A percentile compares a stretch with the other conserved stretches of the same genome.
phyloP scores from a whole-genome alignment of 2,113 vertebrate genomes.

The Miniopterus natalensis region DNA sequence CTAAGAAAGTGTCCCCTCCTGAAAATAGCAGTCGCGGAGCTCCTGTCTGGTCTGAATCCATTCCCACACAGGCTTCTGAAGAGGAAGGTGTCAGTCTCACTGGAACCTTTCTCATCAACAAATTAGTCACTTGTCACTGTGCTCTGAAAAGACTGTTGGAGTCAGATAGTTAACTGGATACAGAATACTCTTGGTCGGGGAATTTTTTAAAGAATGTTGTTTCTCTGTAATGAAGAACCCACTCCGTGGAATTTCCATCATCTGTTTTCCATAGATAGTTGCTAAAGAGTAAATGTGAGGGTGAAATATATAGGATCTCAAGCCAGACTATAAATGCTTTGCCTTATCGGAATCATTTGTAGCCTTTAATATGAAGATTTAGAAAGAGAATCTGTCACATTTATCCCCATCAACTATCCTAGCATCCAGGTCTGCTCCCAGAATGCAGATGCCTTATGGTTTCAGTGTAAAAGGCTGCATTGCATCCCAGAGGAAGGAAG shows the following conservation, averaged over 20 bases:
- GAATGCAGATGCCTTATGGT: background rate
- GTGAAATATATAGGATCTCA: background rate
- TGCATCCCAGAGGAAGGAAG: background rate
- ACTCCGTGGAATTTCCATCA: background rate
- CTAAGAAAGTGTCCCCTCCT: background rate
- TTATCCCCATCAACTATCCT: background rate
- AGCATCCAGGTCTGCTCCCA: background rate
- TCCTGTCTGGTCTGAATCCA: background rate
- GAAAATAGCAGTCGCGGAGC: background rate
- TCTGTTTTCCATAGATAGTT: background rate
- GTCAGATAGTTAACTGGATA: background rate
- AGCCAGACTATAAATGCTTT: background rate
- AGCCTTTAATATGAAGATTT: constrained; percentile 29
- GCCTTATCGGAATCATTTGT: background rate
- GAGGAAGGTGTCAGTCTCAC: background rate
- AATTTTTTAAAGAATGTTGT: background rate
- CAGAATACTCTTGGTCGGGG: constrained; percentile 14
- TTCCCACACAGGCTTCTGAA: background rate
- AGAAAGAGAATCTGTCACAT: background rate
- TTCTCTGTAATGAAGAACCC: constrained; percentile 37
- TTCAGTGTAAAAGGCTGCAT: background rate
- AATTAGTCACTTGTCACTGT: background rate
- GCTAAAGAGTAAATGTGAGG: background rate
- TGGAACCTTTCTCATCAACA: background rate
- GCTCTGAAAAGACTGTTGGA: background rate